These are phyloP conservation scores for Turritopsis dohrnii DNA, from an alignment of 30 jellyfish, hydroid and myxozoan species.

Conservation along the genomic window DNA sequence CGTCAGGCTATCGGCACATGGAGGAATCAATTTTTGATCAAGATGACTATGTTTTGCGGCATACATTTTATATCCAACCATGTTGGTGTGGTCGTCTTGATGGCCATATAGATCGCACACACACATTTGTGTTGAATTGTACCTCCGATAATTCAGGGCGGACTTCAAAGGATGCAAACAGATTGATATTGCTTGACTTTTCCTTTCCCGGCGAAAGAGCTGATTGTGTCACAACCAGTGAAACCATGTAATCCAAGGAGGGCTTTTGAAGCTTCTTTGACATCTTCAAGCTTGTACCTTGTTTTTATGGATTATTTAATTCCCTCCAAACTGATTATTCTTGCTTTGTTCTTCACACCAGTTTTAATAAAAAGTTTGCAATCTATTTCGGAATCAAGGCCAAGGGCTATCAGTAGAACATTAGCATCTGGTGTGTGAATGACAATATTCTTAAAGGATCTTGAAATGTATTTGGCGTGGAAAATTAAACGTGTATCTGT, in stretches of 20 bases:
- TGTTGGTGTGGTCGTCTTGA: conserved; percentile 12
- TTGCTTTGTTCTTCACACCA: conserved; percentile 29
- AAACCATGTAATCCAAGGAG: conserved; percentile 36
- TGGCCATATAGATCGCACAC: conserved; percentile 24
- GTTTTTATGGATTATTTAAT: conserved; percentile 3
- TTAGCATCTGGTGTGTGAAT: conserved; percentile 42
- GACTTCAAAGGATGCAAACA: conserved; percentile 17
- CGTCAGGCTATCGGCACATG: conserved; percentile 25
- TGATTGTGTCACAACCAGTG: conserved; percentile 40
- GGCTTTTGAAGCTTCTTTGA: conserved; percentile 18
- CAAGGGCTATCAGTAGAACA: conserved; percentile 37
- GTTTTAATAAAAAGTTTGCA: conserved; percentile 23
- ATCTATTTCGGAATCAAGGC: conserved; percentile 17
- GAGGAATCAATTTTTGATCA: conserved; percentile 30
- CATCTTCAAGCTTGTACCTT: background rate
- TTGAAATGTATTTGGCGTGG: conserved; percentile 40
- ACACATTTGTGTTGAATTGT: background rate
- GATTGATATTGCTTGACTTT: conserved; percentile 9
- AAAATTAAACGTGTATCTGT: conserved; percentile 48
- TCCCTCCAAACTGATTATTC: conserved; percentile 26
- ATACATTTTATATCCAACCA: conserved; percentile 22
- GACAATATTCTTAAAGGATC: conserved; percentile 32
- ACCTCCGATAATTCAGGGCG: background rate
- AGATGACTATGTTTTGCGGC: conserved; percentile 30
- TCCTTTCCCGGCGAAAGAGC: conserved; percentile 32